These are phyloP conservation scores for Leontopithecus rosalia DNA, from an alignment of 2,797 vertebrate genomes.

Conservation along the genomic window DNA sequence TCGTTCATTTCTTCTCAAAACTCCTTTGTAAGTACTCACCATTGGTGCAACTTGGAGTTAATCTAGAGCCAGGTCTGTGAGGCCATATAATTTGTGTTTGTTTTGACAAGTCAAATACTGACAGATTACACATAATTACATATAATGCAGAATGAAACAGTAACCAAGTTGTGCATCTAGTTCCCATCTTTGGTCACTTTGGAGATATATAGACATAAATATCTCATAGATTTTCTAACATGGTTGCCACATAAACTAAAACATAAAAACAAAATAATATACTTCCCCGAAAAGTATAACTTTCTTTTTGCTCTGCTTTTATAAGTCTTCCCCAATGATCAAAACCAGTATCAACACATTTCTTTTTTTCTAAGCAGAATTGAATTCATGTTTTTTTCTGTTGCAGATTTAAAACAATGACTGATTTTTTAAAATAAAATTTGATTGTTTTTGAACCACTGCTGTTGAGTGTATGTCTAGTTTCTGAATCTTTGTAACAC, in stretches of 20 bases:
- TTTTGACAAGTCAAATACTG: conserved; percentile 84
- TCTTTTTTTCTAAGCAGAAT: neutral
- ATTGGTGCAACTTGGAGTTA: conserved; percentile 74
- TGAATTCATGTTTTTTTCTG: neutral
- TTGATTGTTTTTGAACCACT: neutral
- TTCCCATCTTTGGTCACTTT: conserved; percentile 79
- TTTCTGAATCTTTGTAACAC: neutral
- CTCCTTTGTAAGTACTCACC: neutral
- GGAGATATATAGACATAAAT: conserved; percentile 75
- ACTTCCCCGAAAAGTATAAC: conserved; percentile 73
- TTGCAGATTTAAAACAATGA: neutral
- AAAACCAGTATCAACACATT: neutral
- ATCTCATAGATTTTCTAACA: conserved; percentile 81
- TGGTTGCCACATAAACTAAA: conserved; percentile 82
- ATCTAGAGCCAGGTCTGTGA: conserved; percentile 55
- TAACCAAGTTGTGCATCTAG: conserved; percentile 74
- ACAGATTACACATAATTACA: conserved; percentile 82
- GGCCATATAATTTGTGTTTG: conserved; percentile 36
- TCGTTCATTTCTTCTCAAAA: neutral
- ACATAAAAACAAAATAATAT: conserved; percentile 82
- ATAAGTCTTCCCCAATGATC: neutral
- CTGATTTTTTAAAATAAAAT: neutral
- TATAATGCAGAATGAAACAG: conserved; percentile 78
- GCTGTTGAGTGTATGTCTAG: neutral
- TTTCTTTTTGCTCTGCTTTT: neutral